Evolutionary conservation across 2,888 invertebrate species (phyloP).

Genomic region (Crossocerus cetratus): DNA sequence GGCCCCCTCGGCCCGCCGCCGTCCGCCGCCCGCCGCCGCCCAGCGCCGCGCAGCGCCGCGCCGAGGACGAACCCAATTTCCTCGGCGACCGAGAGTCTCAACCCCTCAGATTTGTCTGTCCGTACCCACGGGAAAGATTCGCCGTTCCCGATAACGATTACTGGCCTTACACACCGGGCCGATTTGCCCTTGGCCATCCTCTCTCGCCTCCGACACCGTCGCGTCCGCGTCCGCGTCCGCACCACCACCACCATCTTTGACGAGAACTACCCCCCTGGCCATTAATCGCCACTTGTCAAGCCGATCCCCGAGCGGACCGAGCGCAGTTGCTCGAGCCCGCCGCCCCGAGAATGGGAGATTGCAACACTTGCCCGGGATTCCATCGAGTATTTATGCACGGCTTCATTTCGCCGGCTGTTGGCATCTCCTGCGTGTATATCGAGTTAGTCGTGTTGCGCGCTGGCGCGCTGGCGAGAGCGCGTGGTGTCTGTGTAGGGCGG

Average conservation of each 20-base stretch:
- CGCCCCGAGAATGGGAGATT: too few species aligned
- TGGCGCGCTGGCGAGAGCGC: too few species aligned
- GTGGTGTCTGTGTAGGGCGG: not conserved
- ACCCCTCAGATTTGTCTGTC: slow-evolving; percentile 50
- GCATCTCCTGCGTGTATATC: too few species aligned
- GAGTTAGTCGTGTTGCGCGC: too few species aligned
- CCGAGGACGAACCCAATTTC: slow-evolving; percentile 67
- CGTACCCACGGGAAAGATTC: slow-evolving; percentile 63
- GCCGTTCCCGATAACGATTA: slow-evolving; percentile 52
- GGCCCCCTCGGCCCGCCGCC: slow-evolving; percentile 23
- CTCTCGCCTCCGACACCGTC: not conserved
- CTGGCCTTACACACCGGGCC: slow-evolving; percentile 19
- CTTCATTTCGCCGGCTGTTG: too few species aligned
- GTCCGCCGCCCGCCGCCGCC: too few species aligned
- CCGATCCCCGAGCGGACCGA: too few species aligned
- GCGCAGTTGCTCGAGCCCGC: too few species aligned
- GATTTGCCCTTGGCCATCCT: not conserved
- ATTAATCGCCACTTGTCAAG: too few species aligned
- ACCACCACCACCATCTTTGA: not conserved
- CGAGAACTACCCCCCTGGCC: not conserved
- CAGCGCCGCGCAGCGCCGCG: too few species aligned
- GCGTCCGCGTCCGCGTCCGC: not conserved
- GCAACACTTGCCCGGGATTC: too few species aligned
- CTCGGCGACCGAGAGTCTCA: slow-evolving; percentile 53
- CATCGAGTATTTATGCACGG: too few species aligned